A percentile compares a stretch with the other conserved stretches of the same genome.
Conservation (phyloP, 2,888 invertebrate species). For the Anarsia innoxiella region DNA sequence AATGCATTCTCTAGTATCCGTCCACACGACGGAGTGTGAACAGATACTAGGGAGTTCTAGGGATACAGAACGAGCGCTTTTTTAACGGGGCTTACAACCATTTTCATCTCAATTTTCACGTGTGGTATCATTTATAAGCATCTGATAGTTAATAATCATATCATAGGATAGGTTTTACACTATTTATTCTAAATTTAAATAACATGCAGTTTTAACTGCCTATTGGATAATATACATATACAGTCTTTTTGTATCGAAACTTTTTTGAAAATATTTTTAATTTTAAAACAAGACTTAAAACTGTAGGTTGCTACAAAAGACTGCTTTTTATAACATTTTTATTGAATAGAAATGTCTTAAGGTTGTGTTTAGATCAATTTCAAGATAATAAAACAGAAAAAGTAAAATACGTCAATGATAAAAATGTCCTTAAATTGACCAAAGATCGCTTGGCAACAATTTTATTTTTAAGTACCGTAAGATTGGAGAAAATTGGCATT, state of each 20-base stretch:
- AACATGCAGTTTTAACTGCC: constrained; percentile 15
- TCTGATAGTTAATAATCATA: constrained; percentile 26
- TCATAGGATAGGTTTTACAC: constrained; percentile 27
- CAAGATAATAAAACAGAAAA: neutral
- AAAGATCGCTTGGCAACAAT: constrained; percentile 53
- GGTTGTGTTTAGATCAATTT: constrained; percentile 29
- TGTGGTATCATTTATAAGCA: neutral
- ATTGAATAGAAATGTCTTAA: constrained; percentile 16
- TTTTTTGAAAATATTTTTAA: constrained; percentile 15
- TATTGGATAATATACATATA: constrained; percentile 14
- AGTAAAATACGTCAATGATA: constrained; percentile 13
- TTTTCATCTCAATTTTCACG: constrained; percentile 3
- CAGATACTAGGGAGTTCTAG: no score
- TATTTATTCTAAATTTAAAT: constrained; percentile 28
- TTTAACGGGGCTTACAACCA: no score
- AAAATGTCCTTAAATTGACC: constrained; percentile 38
- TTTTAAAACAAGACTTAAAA: neutral
- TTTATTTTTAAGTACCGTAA: constrained; percentile 36
- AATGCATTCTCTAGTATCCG: no score
- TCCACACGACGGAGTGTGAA: no score
- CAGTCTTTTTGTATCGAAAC: no score
- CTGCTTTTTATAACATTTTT: constrained; percentile 26
- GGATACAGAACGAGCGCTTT: no score
- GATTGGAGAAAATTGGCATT: constrained; percentile 20
- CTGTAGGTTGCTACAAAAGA: no score